Evolutionary conservation across 2,113 vertebrate genomes (phyloP).

Genomic region (Albula glossodonta): DNA sequence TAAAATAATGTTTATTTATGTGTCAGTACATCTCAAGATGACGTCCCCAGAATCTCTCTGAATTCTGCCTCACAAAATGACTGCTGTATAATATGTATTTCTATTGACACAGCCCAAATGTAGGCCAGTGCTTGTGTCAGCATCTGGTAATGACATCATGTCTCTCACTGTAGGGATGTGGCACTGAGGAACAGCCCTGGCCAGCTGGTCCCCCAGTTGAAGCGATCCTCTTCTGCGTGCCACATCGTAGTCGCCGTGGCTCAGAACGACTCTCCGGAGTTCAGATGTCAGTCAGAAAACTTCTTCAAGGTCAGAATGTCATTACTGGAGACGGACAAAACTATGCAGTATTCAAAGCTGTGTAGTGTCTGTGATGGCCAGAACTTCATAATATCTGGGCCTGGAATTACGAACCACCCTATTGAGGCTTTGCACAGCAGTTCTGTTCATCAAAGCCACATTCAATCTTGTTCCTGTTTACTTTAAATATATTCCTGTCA

Average conservation of each 20-base stretch:
- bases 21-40: no score
- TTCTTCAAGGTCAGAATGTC: conserved; percentile 74
- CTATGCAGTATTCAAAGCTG: neutral
- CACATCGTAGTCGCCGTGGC: conserved; percentile 77
- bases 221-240: conserved; percentile 45
- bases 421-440: neutral
- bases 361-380: neutral
- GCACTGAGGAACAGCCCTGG: conserved; percentile 84
- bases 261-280: conserved; percentile 85
- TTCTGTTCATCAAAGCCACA: neutral
- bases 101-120: neutral
- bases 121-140: neutral
- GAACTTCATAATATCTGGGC: neutral
- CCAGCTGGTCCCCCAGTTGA: conserved; percentile 52
- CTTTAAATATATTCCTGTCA: no score
- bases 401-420: no score
- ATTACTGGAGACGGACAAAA: neutral
- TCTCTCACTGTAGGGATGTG: conserved; percentile 74
- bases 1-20: no score
- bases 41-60: no score
- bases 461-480: no score
- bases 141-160: neutral
- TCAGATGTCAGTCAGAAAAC: conserved; percentile 78
- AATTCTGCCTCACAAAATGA: neutral
- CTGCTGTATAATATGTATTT: no score